Conservation (phyloP, 2,113 vertebrate species). For the Trinectes maculatus region DNA sequence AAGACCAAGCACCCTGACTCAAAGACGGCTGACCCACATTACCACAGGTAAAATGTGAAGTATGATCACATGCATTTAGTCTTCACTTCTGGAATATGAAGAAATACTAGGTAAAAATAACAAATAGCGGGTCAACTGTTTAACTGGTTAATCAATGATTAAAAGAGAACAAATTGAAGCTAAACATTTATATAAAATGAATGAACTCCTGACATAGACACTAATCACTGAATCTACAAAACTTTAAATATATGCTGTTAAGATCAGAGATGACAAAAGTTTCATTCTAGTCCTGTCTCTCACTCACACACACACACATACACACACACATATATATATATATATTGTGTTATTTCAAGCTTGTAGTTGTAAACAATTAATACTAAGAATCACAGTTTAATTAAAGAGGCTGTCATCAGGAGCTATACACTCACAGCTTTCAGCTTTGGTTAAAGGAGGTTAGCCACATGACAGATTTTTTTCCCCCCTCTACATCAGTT, state of each 20-base stretch:
- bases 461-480: too few relatives aligned
- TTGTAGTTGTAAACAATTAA: too few relatives aligned
- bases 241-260: not conserved
- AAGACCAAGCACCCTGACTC: conserved; percentile 73
- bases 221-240: conserved; percentile 1
- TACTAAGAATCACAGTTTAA: too few relatives aligned
- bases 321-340: too few relatives aligned
- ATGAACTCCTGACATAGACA: not conserved
- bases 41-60: conserved; percentile 47
- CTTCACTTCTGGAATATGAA: too few relatives aligned
- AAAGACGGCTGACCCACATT: conserved; percentile 72
- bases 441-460: conserved; percentile 1
- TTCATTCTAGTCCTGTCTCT: not conserved
- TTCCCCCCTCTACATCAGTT: too few relatives aligned
- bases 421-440: not conserved
- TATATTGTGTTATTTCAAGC: too few relatives aligned
- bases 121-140: too few relatives aligned
- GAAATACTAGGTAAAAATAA: too few relatives aligned
- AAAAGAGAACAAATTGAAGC: too few relatives aligned
- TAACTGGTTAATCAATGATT: too few relatives aligned
- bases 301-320: not conserved
- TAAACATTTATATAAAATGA: not conserved
- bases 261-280: not conserved
- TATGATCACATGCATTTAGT: conserved; percentile 2
- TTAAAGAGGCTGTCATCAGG: not conserved